These are phyloP conservation scores for Solenopsis invicta DNA, from an alignment of 1,140 invertebrate species.

Conservation along the genomic window DNA sequence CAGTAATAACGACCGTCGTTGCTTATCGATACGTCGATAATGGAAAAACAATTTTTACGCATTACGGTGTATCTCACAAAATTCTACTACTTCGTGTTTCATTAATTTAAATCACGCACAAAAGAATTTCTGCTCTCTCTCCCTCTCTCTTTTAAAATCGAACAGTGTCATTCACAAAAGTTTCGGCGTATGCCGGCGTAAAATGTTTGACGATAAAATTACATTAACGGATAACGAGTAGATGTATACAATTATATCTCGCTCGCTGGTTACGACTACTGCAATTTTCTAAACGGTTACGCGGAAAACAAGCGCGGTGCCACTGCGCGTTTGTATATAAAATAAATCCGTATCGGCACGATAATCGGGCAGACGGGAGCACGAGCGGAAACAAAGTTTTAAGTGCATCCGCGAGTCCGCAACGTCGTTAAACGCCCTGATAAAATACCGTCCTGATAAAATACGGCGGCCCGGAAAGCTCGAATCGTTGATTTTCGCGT, in stretches of 20 bases:
- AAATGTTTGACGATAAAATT: not conserved
- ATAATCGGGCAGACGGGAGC: slow-evolving; percentile 7
- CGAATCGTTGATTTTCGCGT: slow-evolving; percentile 57
- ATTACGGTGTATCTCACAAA: not conserved
- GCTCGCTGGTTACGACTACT: not conserved
- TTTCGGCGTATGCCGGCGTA: not conserved
- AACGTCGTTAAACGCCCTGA: slow-evolving; percentile 54
- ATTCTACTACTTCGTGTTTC: not conserved
- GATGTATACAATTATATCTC: not conserved
- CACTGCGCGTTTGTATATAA: not conserved
- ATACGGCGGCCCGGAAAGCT: slow-evolving; percentile 13
- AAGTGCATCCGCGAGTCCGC: slow-evolving; percentile 37
- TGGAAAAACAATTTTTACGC: not conserved
- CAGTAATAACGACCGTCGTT: slow-evolving; percentile 6
- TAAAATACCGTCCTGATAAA: slow-evolving; percentile 58
- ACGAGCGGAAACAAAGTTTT: slow-evolving; percentile 22
- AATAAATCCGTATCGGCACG: not conserved
- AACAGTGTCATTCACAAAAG: not conserved
- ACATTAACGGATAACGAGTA: slow-evolving; percentile 22
- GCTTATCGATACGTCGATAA: slow-evolving; percentile 5
- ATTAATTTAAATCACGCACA: not conserved
- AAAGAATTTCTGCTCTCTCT: not conserved
- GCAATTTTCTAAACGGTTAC: not conserved
- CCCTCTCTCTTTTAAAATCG: not conserved
- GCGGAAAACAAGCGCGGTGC: not conserved